Percentiles rank a stretch among this genome's conserved stretches.
phyloP scores from a whole-genome alignment of 2,113 vertebrate species.

The Boleophthalmus pectinirostris region DNA sequence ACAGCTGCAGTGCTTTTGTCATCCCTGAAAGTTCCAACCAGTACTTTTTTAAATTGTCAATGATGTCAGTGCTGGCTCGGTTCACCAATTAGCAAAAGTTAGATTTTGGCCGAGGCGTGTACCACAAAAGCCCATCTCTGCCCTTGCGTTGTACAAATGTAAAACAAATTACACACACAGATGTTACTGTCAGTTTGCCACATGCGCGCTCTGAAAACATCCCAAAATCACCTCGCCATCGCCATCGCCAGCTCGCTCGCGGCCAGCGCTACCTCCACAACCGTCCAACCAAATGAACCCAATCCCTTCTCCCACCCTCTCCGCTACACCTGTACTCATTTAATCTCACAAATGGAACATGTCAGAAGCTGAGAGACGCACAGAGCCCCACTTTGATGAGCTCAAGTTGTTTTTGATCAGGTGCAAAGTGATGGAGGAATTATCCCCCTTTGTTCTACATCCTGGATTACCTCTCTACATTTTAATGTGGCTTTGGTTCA shows the following conservation, averaged over 20 bases:
- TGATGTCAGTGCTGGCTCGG: background rate
- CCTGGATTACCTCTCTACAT: background rate
- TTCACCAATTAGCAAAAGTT: background rate
- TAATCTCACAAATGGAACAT: constrained; percentile 12
- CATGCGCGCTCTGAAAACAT: background rate
- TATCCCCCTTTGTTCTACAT: background rate
- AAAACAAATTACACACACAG: background rate
- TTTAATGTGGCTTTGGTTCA: constrained; percentile 36
- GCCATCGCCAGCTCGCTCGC: background rate
- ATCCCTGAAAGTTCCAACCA: background rate
- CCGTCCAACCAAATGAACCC: background rate
- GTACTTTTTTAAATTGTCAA: background rate
- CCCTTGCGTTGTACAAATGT: background rate
- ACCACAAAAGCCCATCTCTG: background rate
- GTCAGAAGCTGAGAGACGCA: background rate
- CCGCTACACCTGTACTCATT: background rate
- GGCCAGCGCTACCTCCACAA: background rate
- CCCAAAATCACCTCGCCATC: background rate
- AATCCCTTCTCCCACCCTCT: background rate
- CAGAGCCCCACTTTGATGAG: constrained; percentile 1
- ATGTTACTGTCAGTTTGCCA: background rate
- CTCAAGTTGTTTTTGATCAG: constrained; percentile 11
- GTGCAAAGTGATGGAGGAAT: constrained; percentile 25
- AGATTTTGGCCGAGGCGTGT: background rate
- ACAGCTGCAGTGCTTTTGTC: too few relatives aligned